Evolutionary conservation across 1,140 invertebrate genomes (phyloP).

Genomic region (Tetragnatha versicolor): DNA sequence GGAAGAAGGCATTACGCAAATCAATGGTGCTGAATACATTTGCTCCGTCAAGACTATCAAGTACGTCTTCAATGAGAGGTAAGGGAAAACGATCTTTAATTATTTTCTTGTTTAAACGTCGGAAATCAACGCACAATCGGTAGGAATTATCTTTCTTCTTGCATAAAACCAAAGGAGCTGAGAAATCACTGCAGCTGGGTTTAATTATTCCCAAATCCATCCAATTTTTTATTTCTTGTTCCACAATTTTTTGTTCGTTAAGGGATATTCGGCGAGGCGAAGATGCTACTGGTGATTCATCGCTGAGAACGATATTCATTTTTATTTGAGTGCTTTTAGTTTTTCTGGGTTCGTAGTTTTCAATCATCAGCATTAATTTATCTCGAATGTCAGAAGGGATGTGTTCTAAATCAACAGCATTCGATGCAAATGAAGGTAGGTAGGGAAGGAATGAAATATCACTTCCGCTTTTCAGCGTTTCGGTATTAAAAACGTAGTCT

Average conservation of each 20-base stretch:
- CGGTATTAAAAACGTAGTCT: too few relatives aligned
- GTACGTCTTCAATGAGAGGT: conserved; percentile 61
- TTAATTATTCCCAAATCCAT: not conserved
- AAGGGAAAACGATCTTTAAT: conserved; percentile 67
- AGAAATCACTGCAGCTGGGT: too few relatives aligned
- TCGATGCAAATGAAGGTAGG: too few relatives aligned
- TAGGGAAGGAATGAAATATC: too few relatives aligned
- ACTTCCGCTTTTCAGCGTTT: too few relatives aligned
- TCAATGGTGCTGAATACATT: not conserved
- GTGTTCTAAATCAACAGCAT: too few relatives aligned
- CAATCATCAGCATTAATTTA: too few relatives aligned
- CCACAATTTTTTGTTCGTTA: not conserved
- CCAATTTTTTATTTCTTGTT: not conserved
- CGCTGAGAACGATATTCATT: not conserved
- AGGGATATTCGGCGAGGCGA: not conserved
- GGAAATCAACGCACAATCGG: not conserved
- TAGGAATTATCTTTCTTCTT: not conserved
- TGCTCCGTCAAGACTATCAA: not conserved
- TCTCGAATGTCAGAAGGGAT: too few relatives aligned
- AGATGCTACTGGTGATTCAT: not conserved
- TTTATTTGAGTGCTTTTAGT: too few relatives aligned
- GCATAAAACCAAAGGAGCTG: not conserved
- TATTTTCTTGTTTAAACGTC: conserved; percentile 47
- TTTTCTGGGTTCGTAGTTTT: too few relatives aligned
- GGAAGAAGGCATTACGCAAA: conserved; percentile 15